These are phyloP conservation scores for Urocyon cinereoargenteus DNA, from an alignment of 2,797 vertebrate genomes.

Conservation along the genomic window DNA sequence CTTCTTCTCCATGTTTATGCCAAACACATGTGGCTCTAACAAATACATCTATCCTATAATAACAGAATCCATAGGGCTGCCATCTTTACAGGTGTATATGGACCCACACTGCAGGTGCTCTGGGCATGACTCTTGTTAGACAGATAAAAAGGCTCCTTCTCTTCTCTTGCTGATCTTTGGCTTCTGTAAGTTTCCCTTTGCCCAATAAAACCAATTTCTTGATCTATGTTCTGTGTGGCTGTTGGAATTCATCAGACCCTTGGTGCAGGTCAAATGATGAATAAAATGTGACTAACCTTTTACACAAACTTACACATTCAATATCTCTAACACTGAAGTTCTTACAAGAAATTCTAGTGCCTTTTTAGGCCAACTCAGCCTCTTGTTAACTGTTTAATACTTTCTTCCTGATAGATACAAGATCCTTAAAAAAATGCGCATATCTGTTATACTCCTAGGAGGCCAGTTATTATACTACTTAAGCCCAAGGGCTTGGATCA, in stretches of 20 bases:
- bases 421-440: background rate
- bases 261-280: background rate
- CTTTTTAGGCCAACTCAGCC: background rate
- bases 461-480: background rate
- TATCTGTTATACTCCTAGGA: background rate
- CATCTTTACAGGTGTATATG: background rate
- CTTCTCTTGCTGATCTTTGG: background rate
- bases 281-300: background rate
- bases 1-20: background rate
- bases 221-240: background rate
- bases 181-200: background rate
- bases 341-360: background rate
- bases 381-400: background rate
- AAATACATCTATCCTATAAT: background rate
- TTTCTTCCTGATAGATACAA: background rate
- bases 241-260: background rate
- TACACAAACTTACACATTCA: background rate
- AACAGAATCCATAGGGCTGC: background rate
- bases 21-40: accelerated
- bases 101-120: background rate
- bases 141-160: background rate
- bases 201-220: background rate
- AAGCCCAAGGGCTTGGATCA: background rate
- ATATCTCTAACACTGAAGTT: background rate
- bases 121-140: background rate